Conservation (phyloP, 2,113 vertebrate genomes). For the human (Homo sapiens) region DNA sequence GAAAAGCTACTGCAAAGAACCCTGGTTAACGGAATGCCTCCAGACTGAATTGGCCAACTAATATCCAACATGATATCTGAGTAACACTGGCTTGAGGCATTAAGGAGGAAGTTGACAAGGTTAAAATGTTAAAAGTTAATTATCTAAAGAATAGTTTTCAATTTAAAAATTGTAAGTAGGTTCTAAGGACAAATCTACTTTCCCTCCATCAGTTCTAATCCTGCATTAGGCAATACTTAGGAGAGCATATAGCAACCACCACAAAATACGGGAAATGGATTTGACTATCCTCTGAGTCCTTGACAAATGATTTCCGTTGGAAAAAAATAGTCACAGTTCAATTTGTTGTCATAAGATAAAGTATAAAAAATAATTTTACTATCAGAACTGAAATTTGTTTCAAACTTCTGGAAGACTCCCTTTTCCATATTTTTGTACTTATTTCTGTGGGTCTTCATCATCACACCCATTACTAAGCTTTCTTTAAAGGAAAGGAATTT, state of each 20-base stretch:
- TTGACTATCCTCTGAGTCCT: neutral
- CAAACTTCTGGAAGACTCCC: neutral
- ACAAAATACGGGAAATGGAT: neutral
- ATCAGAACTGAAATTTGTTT: conserved; percentile 6
- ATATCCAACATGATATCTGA: neutral
- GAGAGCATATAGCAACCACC: neutral
- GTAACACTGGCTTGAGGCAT: neutral
- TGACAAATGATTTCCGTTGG: neutral
- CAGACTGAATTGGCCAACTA: neutral
- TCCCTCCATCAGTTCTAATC: neutral
- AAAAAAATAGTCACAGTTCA: neutral
- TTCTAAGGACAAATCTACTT: neutral
- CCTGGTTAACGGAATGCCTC: neutral
- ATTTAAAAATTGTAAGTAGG: neutral
- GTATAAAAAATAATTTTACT: neutral
- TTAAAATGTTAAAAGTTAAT: conserved; percentile 16
- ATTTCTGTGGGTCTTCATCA: neutral
- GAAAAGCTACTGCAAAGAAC: neutral
- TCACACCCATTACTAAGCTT: neutral
- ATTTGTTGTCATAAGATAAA: neutral
- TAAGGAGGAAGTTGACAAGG: neutral
- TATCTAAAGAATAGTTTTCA: neutral
- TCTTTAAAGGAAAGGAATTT: neutral
- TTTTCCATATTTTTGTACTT: neutral
- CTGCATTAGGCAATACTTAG: neutral